Evolutionary conservation across 2,888 invertebrate species (phyloP).

Genomic region (Pollenia labialis): DNA sequence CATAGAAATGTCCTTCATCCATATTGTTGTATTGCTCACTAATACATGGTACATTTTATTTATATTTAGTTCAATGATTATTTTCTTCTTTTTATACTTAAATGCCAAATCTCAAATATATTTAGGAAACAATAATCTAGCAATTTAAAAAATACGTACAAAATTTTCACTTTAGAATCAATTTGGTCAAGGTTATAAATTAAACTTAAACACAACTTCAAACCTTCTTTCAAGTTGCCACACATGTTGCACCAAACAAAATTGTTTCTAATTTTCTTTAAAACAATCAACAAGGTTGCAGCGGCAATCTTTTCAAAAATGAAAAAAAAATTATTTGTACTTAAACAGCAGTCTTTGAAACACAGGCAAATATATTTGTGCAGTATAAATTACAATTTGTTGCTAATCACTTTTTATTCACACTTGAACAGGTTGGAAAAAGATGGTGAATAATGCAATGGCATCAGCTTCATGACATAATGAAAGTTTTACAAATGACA

Average conservation of each 20-base stretch:
- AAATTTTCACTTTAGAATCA: background rate
- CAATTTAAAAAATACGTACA: background rate
- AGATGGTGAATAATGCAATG: slow-evolving; percentile 18
- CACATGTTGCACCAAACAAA: background rate
- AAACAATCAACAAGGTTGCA: background rate
- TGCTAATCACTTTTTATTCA: slow-evolving; percentile 5
- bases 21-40: background rate
- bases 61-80: background rate
- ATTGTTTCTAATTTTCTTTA: too few species aligned
- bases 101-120: slow-evolving; percentile 1
- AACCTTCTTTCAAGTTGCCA: background rate
- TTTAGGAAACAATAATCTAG: background rate
- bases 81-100: background rate
- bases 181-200: slow-evolving; percentile 8
- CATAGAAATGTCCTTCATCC: slow-evolving; percentile 35
- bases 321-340: background rate
- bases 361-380: background rate
- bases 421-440: slow-evolving; percentile 14
- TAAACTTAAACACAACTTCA: background rate
- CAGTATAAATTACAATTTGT: slow-evolving; percentile 4
- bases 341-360: background rate
- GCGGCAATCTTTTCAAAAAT: background rate
- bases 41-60: background rate
- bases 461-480: background rate
- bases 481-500: background rate